Percentiles rank a stretch among this genome's conserved stretches.
phyloP scores from a whole-genome alignment of 2,888 invertebrate genomes.

The Omphaloscelis lunosa region DNA sequence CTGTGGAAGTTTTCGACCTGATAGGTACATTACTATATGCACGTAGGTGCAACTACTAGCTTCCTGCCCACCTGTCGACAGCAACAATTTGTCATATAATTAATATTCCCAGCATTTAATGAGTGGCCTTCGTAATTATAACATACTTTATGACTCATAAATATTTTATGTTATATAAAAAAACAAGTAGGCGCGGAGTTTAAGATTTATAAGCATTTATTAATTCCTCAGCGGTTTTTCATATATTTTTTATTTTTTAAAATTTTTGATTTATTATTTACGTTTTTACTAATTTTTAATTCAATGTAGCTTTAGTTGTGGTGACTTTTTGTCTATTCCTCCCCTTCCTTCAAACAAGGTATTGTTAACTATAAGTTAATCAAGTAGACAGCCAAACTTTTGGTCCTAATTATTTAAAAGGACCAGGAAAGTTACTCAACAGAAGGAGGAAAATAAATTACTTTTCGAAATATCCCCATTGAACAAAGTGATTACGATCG shows the following conservation, averaged over 20 bases:
- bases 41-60: background rate
- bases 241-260: slow-evolving; percentile 35
- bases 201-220: slow-evolving; percentile 38
- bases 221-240: slow-evolving; percentile 36
- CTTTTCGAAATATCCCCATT: slow-evolving; percentile 11
- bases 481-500: slow-evolving; percentile 10
- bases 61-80: slow-evolving; percentile 41
- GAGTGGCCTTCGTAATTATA: slow-evolving; percentile 49
- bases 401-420: slow-evolving; percentile 13
- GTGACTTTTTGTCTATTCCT: background rate
- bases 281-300: background rate
- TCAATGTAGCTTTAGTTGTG: background rate
- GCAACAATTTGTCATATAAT: slow-evolving; percentile 26
- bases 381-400: slow-evolving; percentile 37
- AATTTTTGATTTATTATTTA: slow-evolving; percentile 3
- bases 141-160: slow-evolving; percentile 44
- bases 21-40: background rate
- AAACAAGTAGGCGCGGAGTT: background rate
- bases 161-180: slow-evolving; percentile 31
- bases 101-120: slow-evolving; percentile 36
- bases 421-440: background rate
- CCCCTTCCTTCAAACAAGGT: slow-evolving; percentile 2
- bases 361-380: background rate
- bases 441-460: slow-evolving; percentile 8
- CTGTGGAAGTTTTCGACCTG: slow-evolving; percentile 11